Conservation (phyloP, 2,113 vertebrate genomes). For the Chauna torquata region DNA sequence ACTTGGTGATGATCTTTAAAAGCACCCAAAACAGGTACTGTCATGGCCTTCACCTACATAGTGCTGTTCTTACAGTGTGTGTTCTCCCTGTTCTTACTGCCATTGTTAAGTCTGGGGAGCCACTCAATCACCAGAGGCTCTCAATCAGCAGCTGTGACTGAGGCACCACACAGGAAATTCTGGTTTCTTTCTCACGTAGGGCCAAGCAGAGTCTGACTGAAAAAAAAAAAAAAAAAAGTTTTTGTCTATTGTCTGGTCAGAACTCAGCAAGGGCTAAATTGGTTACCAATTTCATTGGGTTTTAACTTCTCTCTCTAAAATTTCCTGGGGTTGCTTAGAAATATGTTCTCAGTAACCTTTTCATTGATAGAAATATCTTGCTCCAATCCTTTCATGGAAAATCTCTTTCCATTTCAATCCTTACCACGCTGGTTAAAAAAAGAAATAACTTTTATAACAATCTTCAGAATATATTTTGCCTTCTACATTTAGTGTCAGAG, state of each 20-base stretch:
- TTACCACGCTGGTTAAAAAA: not conserved
- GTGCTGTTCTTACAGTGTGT: not conserved
- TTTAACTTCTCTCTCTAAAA: slow-evolving; percentile 40
- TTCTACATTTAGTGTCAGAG: not conserved
- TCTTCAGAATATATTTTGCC: slow-evolving; percentile 10
- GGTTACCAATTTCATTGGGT: not conserved
- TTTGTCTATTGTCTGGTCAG: slow-evolving; percentile 7
- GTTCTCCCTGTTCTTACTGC: not conserved
- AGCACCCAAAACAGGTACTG: not conserved
- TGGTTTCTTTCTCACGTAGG: not conserved
- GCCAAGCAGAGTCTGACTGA: not conserved
- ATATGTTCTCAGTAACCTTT: slow-evolving; percentile 28
- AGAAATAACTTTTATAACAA: not conserved
- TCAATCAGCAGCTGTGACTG: not conserved
- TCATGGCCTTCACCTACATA: not conserved
- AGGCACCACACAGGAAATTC: not conserved
- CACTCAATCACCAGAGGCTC: not conserved
- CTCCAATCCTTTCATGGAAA: not conserved
- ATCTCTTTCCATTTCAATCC: slow-evolving; percentile 5
- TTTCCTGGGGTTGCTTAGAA: slow-evolving; percentile 24
- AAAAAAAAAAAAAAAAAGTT: not conserved
- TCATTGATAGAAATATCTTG: slow-evolving; percentile 23
- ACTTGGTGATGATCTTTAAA: not conserved
- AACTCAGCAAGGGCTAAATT: slow-evolving; percentile 40
- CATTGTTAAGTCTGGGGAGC: not conserved